Evolutionary conservation across 1,140 invertebrate genomes (phyloP).

Genomic region (Drosophila nannoptera): DNA sequence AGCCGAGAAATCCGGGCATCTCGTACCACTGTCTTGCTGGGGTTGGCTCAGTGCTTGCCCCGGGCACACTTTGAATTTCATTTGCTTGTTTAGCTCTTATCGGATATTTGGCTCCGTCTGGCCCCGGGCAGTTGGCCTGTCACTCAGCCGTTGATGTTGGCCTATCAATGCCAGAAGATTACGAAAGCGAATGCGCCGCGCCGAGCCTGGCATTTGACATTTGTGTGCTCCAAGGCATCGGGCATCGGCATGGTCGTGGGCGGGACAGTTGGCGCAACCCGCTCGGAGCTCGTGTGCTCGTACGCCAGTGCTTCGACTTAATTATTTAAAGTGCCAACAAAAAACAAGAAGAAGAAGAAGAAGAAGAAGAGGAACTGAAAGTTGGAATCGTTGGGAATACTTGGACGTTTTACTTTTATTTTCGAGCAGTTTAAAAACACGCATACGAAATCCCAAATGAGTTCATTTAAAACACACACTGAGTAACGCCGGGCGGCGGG

Average conservation of each 20-base stretch:
- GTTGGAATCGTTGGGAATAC: slow-evolving; percentile 26
- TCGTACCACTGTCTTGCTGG: slow-evolving; percentile 18
- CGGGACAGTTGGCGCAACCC: slow-evolving; percentile 10
- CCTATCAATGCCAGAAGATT: slow-evolving; percentile 45
- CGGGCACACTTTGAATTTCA: slow-evolving; percentile 47
- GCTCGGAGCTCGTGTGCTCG: slow-evolving; percentile 5
- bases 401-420: slow-evolving; percentile 5
- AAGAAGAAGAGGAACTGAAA: too few species aligned
- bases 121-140: slow-evolving; percentile 37
- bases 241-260: not conserved
- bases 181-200: slow-evolving; percentile 19
- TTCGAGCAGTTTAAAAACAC: slow-evolving; percentile 44
- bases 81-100: slow-evolving; percentile 71
- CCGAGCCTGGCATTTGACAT: slow-evolving; percentile 15
- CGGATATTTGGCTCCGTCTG: slow-evolving; percentile 52
- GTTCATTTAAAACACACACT: slow-evolving; percentile 61
- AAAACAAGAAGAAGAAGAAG: too few species aligned
- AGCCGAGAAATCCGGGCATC: not conserved
- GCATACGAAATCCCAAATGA: slow-evolving; percentile 73
- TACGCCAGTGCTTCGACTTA: slow-evolving; percentile 43
- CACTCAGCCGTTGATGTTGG: slow-evolving; percentile 60
- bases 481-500: not conserved
- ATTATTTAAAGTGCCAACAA: slow-evolving; percentile 74
- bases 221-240: not conserved
- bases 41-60: slow-evolving; percentile 10